Conservation (phyloP, 2,797 vertebrate genomes). For the Melanotaenia maccullochi region DNA sequence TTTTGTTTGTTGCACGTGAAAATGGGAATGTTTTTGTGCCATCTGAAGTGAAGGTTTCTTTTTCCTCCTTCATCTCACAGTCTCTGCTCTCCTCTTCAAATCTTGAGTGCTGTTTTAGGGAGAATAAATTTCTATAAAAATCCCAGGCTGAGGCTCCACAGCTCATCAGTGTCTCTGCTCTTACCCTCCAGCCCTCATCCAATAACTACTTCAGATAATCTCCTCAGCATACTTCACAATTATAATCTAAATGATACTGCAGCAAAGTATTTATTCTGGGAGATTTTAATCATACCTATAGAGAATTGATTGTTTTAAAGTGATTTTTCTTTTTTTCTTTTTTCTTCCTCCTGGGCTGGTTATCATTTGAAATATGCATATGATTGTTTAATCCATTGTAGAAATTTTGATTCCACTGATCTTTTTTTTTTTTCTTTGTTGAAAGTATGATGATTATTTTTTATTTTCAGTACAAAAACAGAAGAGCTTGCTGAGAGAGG, state of each 20-base stretch:
- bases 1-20: conserved; percentile 1
- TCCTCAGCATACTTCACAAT: conserved; percentile 54
- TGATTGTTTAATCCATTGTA: conserved; percentile 62
- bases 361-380: conserved; percentile 65
- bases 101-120: conserved; percentile 40
- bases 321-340: conserved; percentile 8
- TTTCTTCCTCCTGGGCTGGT: conserved; percentile 26
- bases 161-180: conserved; percentile 53
- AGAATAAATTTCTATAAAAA: conserved; percentile 14
- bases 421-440: conserved; percentile 24
- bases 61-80: conserved; percentile 16
- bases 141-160: conserved; percentile 27
- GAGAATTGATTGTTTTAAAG: conserved; percentile 53
- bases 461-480: conserved; percentile 46
- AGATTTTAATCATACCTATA: conserved; percentile 68
- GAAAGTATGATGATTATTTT: conserved; percentile 20
- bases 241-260: conserved; percentile 62
- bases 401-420: conserved; percentile 54
- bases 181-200: conserved; percentile 51
- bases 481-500: conserved; percentile 68
- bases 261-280: conserved; percentile 61
- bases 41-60: conserved; percentile 34
- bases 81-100: conserved; percentile 36
- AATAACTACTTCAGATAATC: conserved; percentile 62
- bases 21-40: conserved; percentile 23